These are phyloP conservation scores for Dasyornis broadbenti DNA, from an alignment of 2,113 vertebrate genomes.

Conservation along the genomic window DNA sequence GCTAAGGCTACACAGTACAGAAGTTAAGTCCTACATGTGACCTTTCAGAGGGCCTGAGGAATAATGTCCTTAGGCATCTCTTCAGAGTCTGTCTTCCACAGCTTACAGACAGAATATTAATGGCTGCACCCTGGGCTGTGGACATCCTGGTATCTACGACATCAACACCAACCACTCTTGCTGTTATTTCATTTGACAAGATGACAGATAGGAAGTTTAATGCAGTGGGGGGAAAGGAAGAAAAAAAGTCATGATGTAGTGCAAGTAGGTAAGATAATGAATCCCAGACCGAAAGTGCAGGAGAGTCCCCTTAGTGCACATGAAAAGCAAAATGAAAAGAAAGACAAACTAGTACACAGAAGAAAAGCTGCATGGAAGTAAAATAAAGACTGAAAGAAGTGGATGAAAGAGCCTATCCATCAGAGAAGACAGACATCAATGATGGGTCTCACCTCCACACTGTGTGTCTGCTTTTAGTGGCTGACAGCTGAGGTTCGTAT, in stretches of 20 bases:
- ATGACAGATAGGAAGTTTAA: neutral
- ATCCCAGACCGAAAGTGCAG: neutral
- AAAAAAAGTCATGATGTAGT: neutral
- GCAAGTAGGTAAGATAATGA: neutral
- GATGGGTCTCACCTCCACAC: neutral
- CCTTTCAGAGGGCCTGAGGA: slow-evolving; percentile 8
- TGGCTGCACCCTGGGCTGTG: neutral
- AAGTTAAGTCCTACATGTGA: neutral
- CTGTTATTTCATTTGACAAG: neutral
- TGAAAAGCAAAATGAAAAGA: neutral
- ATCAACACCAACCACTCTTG: neutral
- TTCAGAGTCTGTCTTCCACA: neutral
- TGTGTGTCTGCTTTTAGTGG: neutral
- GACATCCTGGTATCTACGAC: neutral
- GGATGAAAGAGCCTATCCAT: neutral
- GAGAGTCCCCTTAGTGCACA: neutral
- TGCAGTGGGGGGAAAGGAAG: neutral
- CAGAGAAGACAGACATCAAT: neutral
- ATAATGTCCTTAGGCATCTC: neutral
- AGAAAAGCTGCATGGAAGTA: neutral
- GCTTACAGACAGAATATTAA: neutral
- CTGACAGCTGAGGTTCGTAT: neutral
- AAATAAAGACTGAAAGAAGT: neutral
- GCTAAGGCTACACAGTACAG: neutral
- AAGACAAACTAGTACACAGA: neutral